Conservation (phyloP, 2,113 vertebrate genomes). For the Balaeniceps rex region DNA sequence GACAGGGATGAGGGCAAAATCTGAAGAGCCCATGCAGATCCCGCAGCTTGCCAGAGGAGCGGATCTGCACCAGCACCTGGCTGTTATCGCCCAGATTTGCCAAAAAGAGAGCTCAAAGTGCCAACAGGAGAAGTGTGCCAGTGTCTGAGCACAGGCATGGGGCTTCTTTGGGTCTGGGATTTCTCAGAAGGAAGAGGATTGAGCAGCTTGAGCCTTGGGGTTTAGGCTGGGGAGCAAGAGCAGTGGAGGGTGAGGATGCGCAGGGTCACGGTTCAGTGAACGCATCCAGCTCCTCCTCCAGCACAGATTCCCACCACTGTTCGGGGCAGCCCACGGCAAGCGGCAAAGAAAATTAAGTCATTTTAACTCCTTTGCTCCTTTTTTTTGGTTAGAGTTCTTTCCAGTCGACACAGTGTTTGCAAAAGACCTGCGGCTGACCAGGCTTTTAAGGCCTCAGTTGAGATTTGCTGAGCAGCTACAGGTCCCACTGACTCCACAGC, state of each 20-base stretch:
- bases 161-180: background rate
- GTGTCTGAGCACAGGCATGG: background rate
- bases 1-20: background rate
- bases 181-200: background rate
- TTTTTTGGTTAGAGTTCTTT: background rate
- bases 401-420: background rate
- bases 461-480: background rate
- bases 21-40: background rate
- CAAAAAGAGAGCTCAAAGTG: background rate
- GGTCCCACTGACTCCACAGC: background rate
- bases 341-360: background rate
- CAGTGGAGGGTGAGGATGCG: background rate
- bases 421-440: background rate
- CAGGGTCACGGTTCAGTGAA: background rate
- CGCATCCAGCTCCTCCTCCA: background rate
- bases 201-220: background rate
- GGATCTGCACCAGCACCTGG: background rate
- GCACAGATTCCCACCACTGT: background rate
- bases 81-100: background rate
- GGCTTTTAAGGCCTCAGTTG: background rate
- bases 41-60: background rate
- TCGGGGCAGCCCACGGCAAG: background rate
- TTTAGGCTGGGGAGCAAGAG: background rate
- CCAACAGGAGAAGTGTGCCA: background rate
- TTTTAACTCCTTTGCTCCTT: slow-evolving; percentile 46